Conservation (phyloP, 2,797 vertebrate genomes). For the Garrulus glandarius region DNA sequence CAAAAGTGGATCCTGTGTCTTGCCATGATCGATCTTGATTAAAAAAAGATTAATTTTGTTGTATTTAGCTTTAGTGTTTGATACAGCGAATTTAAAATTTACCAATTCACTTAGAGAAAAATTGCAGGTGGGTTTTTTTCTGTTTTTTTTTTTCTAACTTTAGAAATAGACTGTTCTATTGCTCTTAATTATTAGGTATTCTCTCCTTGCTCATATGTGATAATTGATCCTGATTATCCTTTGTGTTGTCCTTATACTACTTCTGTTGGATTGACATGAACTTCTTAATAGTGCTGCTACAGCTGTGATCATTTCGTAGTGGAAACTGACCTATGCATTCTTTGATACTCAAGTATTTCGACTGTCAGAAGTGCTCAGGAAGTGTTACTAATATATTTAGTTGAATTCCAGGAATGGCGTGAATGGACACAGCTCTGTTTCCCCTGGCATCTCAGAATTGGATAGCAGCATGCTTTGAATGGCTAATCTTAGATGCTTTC, state of each 20-base stretch:
- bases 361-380: not conserved
- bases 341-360: rapidly evolving
- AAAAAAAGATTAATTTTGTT: not conserved
- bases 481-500: not conserved
- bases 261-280: not conserved
- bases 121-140: rapidly evolving
- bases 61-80: not conserved
- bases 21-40: not conserved
- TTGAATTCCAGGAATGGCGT: not conserved
- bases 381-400: not conserved
- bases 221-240: not conserved
- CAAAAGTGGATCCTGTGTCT: not conserved
- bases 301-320: not conserved
- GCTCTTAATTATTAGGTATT: not conserved
- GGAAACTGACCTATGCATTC: not conserved
- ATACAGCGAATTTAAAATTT: not conserved
- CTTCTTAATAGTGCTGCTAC: not conserved
- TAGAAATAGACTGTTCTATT: not conserved
- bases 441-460: not conserved
- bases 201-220: not conserved
- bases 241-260: not conserved
- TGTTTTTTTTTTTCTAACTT: not conserved
- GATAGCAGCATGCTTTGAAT: not conserved
- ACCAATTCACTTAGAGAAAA: not conserved
- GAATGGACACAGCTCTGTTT: not conserved